phyloP scores from a whole-genome alignment of 2,797 vertebrate genomes.

The Diplodus sargus region DNA sequence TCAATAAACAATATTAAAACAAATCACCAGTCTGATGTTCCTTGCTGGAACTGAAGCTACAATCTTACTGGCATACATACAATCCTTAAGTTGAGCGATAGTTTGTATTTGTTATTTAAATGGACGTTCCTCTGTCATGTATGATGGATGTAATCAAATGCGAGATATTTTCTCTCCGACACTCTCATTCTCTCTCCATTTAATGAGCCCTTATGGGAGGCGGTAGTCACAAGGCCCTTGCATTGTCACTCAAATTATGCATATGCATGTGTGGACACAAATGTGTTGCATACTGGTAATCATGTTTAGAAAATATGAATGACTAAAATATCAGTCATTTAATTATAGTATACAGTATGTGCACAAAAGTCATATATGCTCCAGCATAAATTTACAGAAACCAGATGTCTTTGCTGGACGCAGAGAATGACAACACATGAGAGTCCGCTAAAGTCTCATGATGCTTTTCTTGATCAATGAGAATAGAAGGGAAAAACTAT shows the following conservation, averaged over 20 bases:
- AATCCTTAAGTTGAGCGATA: slow-evolving; percentile 28
- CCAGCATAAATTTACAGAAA: not conserved
- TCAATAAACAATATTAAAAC: slow-evolving; percentile 26
- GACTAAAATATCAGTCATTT: not conserved
- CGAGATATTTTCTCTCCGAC: slow-evolving; percentile 35
- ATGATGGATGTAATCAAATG: slow-evolving; percentile 25
- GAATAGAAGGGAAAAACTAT: slow-evolving; percentile 23
- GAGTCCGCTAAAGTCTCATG: not conserved
- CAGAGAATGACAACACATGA: not conserved
- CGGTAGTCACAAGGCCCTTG: slow-evolving; percentile 34
- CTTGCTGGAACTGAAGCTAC: slow-evolving; percentile 22
- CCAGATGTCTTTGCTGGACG: not conserved
- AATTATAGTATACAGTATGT: not conserved
- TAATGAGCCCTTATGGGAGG: slow-evolving; percentile 66
- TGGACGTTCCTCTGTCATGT: slow-evolving; percentile 39
- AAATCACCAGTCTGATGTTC: slow-evolving; percentile 19
- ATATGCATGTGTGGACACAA: not conserved
- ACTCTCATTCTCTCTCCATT: slow-evolving; percentile 36
- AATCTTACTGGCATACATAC: slow-evolving; percentile 27
- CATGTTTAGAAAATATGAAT: not conserved
- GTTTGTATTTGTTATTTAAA: slow-evolving; percentile 40
- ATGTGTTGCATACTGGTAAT: slow-evolving; percentile 7
- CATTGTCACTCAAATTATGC: slow-evolving; percentile 35
- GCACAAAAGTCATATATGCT: not conserved
- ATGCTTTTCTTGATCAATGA: slow-evolving; percentile 5